These are phyloP conservation scores for Epinephelus lanceolatus DNA, from an alignment of 2,113 vertebrate genomes.

Conservation along the genomic window DNA sequence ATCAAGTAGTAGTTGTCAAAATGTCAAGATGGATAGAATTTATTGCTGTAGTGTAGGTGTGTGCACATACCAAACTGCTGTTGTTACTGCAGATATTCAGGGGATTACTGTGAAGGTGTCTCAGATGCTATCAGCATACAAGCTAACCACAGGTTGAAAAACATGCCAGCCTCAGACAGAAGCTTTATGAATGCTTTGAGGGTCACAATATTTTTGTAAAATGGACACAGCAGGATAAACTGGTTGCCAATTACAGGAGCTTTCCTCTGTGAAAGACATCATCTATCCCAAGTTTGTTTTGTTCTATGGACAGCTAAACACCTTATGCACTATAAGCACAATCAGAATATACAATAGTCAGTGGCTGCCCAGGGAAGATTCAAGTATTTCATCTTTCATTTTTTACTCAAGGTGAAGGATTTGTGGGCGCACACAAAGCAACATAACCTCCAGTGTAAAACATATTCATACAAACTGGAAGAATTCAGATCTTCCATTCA, in stretches of 20 bases:
- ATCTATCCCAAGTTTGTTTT: neutral
- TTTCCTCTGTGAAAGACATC: neutral
- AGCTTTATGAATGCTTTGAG: neutral
- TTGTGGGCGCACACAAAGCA: neutral
- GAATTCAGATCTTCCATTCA: neutral
- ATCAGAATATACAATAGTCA: neutral
- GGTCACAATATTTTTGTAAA: conserved; percentile 21
- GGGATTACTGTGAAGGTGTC: neutral
- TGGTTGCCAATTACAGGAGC: neutral
- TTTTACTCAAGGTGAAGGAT: neutral
- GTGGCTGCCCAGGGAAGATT: neutral
- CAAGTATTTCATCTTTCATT: neutral
- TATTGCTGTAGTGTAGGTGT: neutral
- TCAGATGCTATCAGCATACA: neutral
- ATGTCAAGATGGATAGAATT: neutral
- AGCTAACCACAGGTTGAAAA: neutral
- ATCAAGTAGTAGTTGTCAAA: neutral
- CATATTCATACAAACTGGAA: neutral
- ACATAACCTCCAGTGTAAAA: neutral
- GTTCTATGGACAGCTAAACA: neutral
- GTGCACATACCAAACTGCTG: conserved; percentile 4
- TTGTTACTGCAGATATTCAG: neutral
- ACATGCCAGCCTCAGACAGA: neutral
- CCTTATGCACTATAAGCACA: neutral
- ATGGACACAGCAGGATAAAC: neutral